Conservation (phyloP, 2,113 vertebrate genomes). For the Bungarus multicinctus region DNA sequence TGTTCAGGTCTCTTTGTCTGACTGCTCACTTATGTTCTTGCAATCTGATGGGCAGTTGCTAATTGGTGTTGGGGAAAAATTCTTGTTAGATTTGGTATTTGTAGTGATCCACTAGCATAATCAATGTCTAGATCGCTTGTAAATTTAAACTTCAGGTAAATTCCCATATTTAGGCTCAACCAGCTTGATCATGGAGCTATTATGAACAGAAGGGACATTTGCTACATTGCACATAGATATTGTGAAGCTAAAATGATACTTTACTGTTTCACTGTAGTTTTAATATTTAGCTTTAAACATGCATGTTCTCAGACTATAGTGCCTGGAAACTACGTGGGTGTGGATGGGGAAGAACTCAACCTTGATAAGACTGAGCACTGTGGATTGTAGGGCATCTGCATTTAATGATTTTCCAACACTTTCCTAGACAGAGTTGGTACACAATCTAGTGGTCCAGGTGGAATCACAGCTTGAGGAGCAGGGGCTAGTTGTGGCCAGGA, state of each 20-base stretch:
- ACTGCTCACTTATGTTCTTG: neutral
- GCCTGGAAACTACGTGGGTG: neutral
- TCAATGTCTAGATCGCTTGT: neutral
- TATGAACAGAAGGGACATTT: conserved; percentile 10
- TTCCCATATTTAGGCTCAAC: conserved; percentile 35
- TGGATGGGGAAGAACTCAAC: neutral
- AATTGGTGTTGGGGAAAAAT: conserved; percentile 1
- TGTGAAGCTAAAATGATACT: conserved; percentile 31
- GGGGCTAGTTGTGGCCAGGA: neutral
- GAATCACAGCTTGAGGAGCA: neutral
- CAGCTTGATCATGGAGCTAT: conserved; percentile 27
- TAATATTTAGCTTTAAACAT: neutral
- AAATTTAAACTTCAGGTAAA: conserved; percentile 22
- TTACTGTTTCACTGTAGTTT: conserved; percentile 14
- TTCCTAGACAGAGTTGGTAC: neutral
- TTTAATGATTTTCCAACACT: neutral
- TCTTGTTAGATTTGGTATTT: neutral
- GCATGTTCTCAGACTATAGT: neutral
- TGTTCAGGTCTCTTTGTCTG: neutral
- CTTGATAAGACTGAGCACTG: neutral
- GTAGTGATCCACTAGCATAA: conserved; percentile 4
- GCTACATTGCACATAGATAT: conserved; percentile 21
- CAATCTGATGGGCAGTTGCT: neutral
- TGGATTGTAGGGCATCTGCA: neutral
- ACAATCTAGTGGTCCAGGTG: neutral